phyloP scores from a whole-genome alignment of 2,888 invertebrate genomes.

The Ischnura elegans region DNA sequence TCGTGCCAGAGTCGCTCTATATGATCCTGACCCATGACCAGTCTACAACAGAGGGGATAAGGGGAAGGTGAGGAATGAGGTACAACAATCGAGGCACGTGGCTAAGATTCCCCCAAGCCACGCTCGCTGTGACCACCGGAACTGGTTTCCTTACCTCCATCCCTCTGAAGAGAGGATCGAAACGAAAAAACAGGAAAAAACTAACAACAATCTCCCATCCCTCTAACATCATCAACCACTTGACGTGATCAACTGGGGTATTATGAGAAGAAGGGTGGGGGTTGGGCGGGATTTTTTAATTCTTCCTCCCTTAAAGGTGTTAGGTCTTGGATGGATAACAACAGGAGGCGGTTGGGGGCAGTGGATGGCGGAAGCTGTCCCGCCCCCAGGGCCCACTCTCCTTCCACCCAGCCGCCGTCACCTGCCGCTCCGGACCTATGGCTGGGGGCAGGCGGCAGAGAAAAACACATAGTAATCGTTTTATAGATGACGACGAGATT shows the following conservation, averaged over 20 bases:
- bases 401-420: background rate
- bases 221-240: background rate
- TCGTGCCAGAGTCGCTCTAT: too few relatives aligned
- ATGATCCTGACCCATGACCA: too few relatives aligned
- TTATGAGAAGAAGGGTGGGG: too few relatives aligned
- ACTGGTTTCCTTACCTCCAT: background rate
- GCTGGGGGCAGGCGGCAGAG: background rate
- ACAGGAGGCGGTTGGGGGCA: background rate
- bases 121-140: background rate
- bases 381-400: background rate
- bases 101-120: background rate
- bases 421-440: background rate
- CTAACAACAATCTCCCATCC: background rate
- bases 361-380: background rate
- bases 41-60: too few relatives aligned
- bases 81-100: slow-evolving; percentile 24
- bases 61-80: background rate
- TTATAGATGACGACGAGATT: background rate
- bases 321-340: background rate
- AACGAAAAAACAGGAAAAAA: background rate
- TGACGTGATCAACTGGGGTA: slow-evolving; percentile 8
- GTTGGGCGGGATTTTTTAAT: background rate
- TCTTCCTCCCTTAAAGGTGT: background rate
- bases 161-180: background rate
- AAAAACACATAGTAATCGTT: background rate